A percentile compares a stretch with the other conserved stretches of the same genome.
Conservation (phyloP, 2,113 vertebrate species). For the Orcinus orca region DNA sequence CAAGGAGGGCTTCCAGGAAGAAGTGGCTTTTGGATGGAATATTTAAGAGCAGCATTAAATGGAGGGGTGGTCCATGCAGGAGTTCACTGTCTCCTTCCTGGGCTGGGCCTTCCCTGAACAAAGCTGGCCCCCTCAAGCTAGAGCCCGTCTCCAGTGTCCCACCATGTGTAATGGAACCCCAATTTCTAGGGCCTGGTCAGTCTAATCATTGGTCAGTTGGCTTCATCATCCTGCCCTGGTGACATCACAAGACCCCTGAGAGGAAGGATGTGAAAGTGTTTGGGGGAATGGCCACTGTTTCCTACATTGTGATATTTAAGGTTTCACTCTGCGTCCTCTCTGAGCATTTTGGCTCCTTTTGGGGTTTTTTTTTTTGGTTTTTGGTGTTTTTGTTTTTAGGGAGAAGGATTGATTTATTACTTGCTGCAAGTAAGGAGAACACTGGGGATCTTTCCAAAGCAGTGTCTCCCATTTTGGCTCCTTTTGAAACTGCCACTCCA, state of each 20-base stretch:
- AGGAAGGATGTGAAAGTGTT: background rate
- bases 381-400: background rate
- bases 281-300: background rate
- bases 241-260: background rate
- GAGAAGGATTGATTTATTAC: background rate
- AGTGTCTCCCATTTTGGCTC: background rate
- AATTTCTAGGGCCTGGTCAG: background rate
- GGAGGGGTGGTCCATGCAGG: background rate
- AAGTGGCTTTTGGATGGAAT: background rate
- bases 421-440: background rate
- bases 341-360: background rate
- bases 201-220: accelerated
- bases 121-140: background rate
- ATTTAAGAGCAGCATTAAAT: background rate
- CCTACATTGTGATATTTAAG: background rate
- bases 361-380: background rate
- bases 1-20: background rate
- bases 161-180: background rate
- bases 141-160: background rate
- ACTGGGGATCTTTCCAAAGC: too few species aligned
- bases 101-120: background rate
- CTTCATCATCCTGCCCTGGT: background rate
- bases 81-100: background rate
- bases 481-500: background rate
- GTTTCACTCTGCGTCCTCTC: background rate